These are phyloP conservation scores for Lepilemur septentrionalis DNA, from an alignment of 2,797 vertebrate species.

Conservation along the genomic window DNA sequence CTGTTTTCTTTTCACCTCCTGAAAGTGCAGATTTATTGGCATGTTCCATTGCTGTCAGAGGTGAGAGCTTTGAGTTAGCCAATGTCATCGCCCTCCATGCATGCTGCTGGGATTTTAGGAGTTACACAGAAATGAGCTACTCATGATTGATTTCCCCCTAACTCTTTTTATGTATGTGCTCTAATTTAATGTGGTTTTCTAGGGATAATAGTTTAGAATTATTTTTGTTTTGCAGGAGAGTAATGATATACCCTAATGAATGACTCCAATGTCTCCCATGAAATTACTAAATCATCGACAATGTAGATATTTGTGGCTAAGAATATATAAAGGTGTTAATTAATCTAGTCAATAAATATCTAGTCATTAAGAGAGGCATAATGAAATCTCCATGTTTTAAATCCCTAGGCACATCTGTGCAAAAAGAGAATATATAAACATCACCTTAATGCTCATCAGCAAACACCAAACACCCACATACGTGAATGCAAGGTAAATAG, in stretches of 20 bases:
- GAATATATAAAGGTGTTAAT: constrained; percentile 59
- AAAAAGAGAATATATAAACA: neutral
- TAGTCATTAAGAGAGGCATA: constrained; percentile 20
- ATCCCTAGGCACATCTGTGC: constrained; percentile 6
- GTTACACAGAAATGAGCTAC: constrained; percentile 15
- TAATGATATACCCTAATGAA: constrained; percentile 43
- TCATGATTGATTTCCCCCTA: neutral
- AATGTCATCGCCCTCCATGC: neutral
- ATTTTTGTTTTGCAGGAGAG: constrained; percentile 66
- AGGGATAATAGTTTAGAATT: constrained; percentile 58
- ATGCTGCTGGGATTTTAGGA: neutral
- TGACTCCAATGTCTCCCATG: constrained; percentile 50
- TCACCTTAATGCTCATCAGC: neutral
- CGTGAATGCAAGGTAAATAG: neutral
- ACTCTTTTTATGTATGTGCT: neutral
- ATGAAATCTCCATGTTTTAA: constrained; percentile 39
- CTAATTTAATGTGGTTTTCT: constrained; percentile 68
- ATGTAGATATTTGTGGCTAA: constrained; percentile 25
- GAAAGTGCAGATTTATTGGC: neutral
- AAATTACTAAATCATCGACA: constrained; percentile 59
- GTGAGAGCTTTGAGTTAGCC: neutral
- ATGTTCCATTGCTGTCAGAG: neutral
- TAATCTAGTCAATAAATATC: constrained; percentile 50
- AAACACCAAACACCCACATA: neutral
- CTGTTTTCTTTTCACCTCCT: constrained; percentile 18